These are phyloP conservation scores for Oryzias javanicus DNA, from an alignment of 2,113 vertebrate species.

Conservation along the genomic window DNA sequence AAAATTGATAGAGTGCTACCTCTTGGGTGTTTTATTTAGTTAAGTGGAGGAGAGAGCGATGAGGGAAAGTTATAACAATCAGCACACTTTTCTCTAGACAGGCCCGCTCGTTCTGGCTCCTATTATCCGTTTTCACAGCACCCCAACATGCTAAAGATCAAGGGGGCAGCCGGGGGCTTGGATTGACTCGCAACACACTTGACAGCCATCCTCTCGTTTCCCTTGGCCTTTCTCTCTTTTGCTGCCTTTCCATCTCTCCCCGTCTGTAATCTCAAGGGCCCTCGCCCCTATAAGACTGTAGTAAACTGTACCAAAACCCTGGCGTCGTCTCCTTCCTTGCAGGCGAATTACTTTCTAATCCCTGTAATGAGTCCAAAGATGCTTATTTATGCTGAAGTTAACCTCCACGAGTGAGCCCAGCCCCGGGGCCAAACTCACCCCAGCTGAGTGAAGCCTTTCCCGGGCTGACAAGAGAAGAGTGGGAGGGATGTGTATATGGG, in stretches of 20 bases:
- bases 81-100: slow-evolving; percentile 70
- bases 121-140: slow-evolving; percentile 79
- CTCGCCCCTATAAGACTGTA: slow-evolving; percentile 75
- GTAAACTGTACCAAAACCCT: slow-evolving; percentile 81
- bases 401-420: slow-evolving; percentile 82
- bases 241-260: slow-evolving; percentile 66
- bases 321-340: slow-evolving; percentile 73
- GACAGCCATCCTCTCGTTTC: slow-evolving; percentile 70
- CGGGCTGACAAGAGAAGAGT: slow-evolving; percentile 61
- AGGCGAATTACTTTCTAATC: slow-evolving; percentile 81
- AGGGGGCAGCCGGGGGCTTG: slow-evolving; percentile 75
- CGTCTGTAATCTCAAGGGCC: slow-evolving; percentile 78
- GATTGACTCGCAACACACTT: slow-evolving; percentile 73
- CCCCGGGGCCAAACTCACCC: slow-evolving; percentile 79
- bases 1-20: slow-evolving; percentile 78
- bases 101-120: slow-evolving; percentile 70
- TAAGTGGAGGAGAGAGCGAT: slow-evolving; percentile 73
- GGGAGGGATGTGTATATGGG: slow-evolving; percentile 20
- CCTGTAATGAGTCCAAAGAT: slow-evolving; percentile 83
- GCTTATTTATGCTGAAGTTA: slow-evolving; percentile 85
- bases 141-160: slow-evolving; percentile 81
- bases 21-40: slow-evolving; percentile 78
- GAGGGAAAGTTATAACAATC: slow-evolving; percentile 80
- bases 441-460: slow-evolving; percentile 75
- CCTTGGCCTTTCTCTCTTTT: slow-evolving; percentile 70